phyloP scores from a whole-genome alignment of 53 echinoderm and acorn worm species.

The Zoroaster sp. region DNA sequence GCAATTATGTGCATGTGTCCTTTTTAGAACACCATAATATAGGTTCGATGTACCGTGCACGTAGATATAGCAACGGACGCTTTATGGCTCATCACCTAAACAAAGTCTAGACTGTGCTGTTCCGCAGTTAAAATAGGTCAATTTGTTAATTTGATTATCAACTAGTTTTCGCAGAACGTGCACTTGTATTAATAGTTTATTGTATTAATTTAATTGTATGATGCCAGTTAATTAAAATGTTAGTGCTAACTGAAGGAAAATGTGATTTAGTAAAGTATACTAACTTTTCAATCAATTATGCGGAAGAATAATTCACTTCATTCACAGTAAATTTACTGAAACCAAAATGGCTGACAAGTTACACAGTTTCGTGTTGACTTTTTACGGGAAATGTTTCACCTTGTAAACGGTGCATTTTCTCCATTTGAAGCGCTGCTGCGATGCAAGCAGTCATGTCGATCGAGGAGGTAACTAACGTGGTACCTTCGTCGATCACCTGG shows the following conservation, averaged over 20 bases:
- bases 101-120: constrained; percentile 46
- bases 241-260: not conserved
- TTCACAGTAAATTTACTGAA: constrained; percentile 6
- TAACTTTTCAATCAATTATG: constrained; percentile 49
- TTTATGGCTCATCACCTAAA: constrained; percentile 33
- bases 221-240: not conserved
- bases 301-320: constrained; percentile 9
- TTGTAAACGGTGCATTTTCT: not conserved
- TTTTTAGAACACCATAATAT: too few relatives aligned
- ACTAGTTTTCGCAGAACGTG: not conserved
- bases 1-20: not conserved
- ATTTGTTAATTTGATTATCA: not conserved
- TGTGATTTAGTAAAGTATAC: not conserved
- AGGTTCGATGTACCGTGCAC: constrained; percentile 10
- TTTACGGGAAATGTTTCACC: constrained; percentile 27
- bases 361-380: constrained; percentile 24
- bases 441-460: constrained; percentile 54
- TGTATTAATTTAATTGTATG: not conserved
- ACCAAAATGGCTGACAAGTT: constrained; percentile 47
- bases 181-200: not conserved
- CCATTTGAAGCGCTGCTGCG: constrained; percentile 9
- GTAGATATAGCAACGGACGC: constrained; percentile 60
- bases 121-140: constrained; percentile 35
- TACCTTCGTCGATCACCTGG: constrained; percentile 51
- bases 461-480: constrained; percentile 17